phyloP scores from a whole-genome alignment of 2,113 vertebrate genomes.

The Phaethornis superciliosus region DNA sequence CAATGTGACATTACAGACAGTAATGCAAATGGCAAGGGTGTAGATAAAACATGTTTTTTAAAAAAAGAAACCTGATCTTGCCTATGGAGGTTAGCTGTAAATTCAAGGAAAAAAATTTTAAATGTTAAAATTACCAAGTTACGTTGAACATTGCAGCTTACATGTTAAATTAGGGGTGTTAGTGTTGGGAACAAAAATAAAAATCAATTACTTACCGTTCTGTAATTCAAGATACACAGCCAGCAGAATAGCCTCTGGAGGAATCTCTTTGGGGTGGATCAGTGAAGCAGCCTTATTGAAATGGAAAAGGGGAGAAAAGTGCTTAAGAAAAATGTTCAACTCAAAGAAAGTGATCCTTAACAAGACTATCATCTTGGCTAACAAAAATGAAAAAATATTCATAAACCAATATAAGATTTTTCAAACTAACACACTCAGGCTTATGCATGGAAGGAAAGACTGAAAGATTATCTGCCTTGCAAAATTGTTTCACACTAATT shows the following conservation, averaged over 20 bases:
- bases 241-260: constrained; percentile 94
- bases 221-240: constrained; percentile 96
- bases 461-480: background rate
- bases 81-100: background rate
- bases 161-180: background rate
- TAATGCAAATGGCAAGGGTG: background rate
- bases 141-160: background rate
- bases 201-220: constrained; percentile 81
- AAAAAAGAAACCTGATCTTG: background rate
- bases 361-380: background rate
- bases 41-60: background rate
- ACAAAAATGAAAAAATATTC: background rate
- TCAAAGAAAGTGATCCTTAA: background rate
- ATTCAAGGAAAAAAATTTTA: background rate
- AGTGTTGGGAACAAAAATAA: background rate
- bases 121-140: background rate
- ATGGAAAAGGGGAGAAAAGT: background rate
- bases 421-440: background rate
- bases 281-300: constrained; percentile 88
- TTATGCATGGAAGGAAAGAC: background rate
- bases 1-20: background rate
- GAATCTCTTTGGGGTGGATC: constrained; percentile 95
- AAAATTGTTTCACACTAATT: background rate
- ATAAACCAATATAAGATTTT: background rate
- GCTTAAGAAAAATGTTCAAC: background rate